phyloP scores from a whole-genome alignment of 2,113 vertebrate species.

The Podarcis cretensis region DNA sequence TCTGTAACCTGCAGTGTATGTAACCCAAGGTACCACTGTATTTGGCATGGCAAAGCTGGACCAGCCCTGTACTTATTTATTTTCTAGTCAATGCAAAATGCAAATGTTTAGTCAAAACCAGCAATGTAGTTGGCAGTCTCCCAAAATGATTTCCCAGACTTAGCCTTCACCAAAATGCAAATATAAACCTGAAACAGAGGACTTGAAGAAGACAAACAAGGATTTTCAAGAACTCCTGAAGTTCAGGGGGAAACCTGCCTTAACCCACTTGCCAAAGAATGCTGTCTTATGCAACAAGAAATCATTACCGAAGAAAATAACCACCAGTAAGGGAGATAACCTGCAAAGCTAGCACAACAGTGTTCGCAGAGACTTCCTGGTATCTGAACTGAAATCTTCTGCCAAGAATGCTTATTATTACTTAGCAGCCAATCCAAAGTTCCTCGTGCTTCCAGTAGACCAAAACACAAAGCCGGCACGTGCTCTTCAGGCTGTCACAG shows the following conservation, averaged over 20 bases:
- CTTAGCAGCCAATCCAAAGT: background rate
- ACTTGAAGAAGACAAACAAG: background rate
- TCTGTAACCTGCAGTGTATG: too few relatives aligned
- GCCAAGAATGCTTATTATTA: background rate
- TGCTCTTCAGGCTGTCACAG: rapidly evolving
- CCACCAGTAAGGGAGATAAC: rapidly evolving
- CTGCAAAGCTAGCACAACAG: rapidly evolving
- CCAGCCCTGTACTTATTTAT: background rate
- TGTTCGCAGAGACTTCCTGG: background rate
- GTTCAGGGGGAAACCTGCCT: background rate
- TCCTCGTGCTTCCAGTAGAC: rapidly evolving
- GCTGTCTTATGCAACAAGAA: slow-evolving; percentile 15
- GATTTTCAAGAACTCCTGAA: background rate
- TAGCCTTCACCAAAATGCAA: background rate
- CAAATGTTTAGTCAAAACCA: background rate
- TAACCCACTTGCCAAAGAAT: background rate
- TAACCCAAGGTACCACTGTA: too few relatives aligned
- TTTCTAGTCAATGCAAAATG: background rate
- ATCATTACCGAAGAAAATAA: background rate
- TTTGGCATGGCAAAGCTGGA: too few relatives aligned
- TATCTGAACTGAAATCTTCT: background rate
- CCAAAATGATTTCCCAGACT: background rate
- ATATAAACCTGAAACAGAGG: background rate
- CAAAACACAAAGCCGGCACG: slow-evolving; percentile 7
- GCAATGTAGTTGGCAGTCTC: background rate